Conservation (phyloP, 2,113 vertebrate species). For the Panthera leo region DNA sequence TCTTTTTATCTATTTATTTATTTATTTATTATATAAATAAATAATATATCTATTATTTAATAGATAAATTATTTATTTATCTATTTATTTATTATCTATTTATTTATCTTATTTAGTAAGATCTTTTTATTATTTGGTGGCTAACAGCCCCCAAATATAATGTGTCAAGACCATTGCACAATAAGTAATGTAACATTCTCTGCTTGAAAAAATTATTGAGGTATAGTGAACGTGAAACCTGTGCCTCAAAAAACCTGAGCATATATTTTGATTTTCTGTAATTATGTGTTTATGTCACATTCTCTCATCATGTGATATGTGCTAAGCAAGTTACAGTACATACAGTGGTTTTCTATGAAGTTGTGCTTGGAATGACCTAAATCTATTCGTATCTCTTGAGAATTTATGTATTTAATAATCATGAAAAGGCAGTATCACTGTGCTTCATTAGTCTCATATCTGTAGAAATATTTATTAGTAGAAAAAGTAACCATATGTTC, state of each 20-base stretch:
- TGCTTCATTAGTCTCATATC: conserved; percentile 62
- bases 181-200: background rate
- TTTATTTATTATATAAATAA: no score
- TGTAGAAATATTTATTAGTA: conserved; percentile 76
- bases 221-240: background rate
- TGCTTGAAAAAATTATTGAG: conserved; percentile 1
- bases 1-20: no score
- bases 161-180: background rate
- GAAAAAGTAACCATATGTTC: conserved; percentile 63
- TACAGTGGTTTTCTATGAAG: conserved; percentile 40
- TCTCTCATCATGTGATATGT: background rate
- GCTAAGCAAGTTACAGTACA: background rate
- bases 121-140: background rate
- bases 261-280: conserved; percentile 4
- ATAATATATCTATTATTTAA: no score
- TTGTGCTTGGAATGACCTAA: conserved; percentile 46
- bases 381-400: conserved; percentile 2
- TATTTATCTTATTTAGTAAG: no score
- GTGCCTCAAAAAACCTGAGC: background rate
- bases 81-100: no score
- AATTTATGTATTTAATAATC: conserved; percentile 61
- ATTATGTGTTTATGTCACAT: background rate
- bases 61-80: no score
- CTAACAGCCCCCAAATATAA: background rate
- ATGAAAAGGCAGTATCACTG: conserved; percentile 52